phyloP scores from a whole-genome alignment of 2,113 vertebrate species.

The Meriones unguiculatus region DNA sequence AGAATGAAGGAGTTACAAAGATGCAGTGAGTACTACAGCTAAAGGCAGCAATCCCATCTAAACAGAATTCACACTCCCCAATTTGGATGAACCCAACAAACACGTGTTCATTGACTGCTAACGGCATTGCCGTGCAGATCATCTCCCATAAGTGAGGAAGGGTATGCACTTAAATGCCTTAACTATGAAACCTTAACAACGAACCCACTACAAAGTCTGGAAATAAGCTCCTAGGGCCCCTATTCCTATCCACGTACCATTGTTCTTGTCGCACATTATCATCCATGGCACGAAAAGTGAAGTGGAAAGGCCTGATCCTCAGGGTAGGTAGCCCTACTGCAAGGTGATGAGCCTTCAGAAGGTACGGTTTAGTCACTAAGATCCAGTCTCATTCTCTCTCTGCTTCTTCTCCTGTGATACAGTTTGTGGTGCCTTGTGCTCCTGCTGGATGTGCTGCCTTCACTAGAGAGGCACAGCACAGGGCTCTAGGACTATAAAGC shows the following conservation, averaged over 20 bases:
- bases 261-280: background rate
- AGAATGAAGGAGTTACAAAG: slow-evolving; percentile 26
- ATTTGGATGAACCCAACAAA: background rate
- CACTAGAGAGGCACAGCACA: background rate
- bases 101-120: slow-evolving; percentile 38
- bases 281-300: background rate
- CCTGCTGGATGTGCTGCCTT: background rate
- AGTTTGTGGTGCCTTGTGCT: background rate
- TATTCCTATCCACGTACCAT: background rate
- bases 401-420: background rate
- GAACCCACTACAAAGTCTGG: background rate
- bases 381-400: background rate
- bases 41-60: slow-evolving; percentile 42
- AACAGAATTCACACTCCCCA: slow-evolving; percentile 43
- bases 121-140: background rate
- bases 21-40: slow-evolving; percentile 15
- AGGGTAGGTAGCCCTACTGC: background rate
- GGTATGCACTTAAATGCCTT: background rate
- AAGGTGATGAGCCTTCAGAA: background rate
- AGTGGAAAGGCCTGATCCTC: background rate
- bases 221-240: background rate
- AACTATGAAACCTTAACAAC: slow-evolving; percentile 34
- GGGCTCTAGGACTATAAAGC: background rate
- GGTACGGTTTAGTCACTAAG: background rate
- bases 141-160: slow-evolving; percentile 34